Percentiles rank a stretch among this genome's conserved stretches.
Evolutionary conservation across 1,140 invertebrate species (phyloP).

Genomic region (Heliconius hewitsoni): DNA sequence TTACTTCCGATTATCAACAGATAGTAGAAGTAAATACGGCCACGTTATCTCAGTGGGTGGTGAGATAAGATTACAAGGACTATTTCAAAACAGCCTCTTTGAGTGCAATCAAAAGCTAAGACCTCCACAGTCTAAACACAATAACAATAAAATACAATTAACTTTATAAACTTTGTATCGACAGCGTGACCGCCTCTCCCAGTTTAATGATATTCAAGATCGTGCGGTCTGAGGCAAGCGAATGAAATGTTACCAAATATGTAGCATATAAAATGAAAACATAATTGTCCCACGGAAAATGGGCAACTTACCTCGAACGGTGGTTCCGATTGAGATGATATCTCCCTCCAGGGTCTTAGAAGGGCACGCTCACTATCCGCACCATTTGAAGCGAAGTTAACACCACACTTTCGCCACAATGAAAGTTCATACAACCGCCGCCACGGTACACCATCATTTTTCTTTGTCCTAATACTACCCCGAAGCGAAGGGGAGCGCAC

Average conservation of each 20-base stretch:
- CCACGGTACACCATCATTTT: constrained; percentile 79
- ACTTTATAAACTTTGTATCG: constrained; percentile 41
- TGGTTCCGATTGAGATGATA: constrained; percentile 61
- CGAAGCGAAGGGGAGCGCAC: constrained; percentile 68
- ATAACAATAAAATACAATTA: constrained; percentile 50
- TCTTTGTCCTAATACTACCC: constrained; percentile 74
- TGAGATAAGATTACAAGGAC: constrained; percentile 55
- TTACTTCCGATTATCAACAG: constrained; percentile 50
- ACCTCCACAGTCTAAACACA: constrained; percentile 25
- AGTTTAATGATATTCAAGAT: constrained; percentile 54
- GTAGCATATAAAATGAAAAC: constrained; percentile 47
- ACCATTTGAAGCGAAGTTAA: constrained; percentile 68
- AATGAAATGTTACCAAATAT: constrained; percentile 65
- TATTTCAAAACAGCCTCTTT: constrained; percentile 37
- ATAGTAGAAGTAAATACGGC: constrained; percentile 52
- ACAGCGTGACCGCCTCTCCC: constrained; percentile 54
- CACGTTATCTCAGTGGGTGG: constrained; percentile 39
- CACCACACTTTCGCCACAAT: constrained; percentile 77
- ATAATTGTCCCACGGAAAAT: neutral
- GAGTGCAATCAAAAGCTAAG: constrained; percentile 32
- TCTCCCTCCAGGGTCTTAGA: constrained; percentile 73
- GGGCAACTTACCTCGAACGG: constrained; percentile 55
- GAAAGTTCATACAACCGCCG: constrained; percentile 82
- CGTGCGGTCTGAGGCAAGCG: constrained; percentile 49
- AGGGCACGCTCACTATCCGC: constrained; percentile 69